Percentiles rank a stretch among this genome's conserved stretches.
Evolutionary conservation across 2,797 vertebrate genomes (phyloP).

Genomic region (Carapus acus): DNA sequence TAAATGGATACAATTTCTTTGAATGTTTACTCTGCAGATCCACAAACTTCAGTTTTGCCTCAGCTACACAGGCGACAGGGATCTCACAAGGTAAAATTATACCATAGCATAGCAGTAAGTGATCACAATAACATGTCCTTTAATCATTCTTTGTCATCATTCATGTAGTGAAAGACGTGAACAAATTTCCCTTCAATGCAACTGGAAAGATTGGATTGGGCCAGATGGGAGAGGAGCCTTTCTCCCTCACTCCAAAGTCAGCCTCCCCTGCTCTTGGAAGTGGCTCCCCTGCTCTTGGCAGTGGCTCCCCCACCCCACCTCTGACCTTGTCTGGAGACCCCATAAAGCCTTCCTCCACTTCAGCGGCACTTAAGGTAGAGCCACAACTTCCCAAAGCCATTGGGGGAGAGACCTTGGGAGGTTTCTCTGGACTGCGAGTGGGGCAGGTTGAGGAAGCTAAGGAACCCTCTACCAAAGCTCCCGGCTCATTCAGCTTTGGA

Average conservation of each 20-base stretch:
- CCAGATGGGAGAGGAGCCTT: constrained; percentile 60
- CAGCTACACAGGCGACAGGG: constrained; percentile 53
- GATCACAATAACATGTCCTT: background rate
- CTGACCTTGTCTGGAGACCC: constrained; percentile 58
- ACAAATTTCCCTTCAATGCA: constrained; percentile 66
- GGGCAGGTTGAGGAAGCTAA: constrained; percentile 82
- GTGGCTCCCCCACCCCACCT: constrained; percentile 37
- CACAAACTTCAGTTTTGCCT: constrained; percentile 53
- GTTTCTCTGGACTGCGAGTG: constrained; percentile 87
- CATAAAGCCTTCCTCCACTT: constrained; percentile 36
- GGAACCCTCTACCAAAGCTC: constrained; percentile 45
- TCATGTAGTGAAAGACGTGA: constrained; percentile 66
- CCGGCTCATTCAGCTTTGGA: constrained; percentile 55
- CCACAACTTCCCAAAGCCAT: constrained; percentile 60
- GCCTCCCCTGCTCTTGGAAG: constrained; percentile 47
- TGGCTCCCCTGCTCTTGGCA: constrained; percentile 41
- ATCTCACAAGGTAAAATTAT: constrained; percentile 56
- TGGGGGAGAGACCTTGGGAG: constrained; percentile 88
- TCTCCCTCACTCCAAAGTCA: constrained; percentile 66
- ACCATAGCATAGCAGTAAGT: background rate
- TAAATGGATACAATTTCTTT: too few relatives aligned
- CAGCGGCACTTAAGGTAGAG: constrained; percentile 61
- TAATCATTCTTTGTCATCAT: constrained; percentile 17
- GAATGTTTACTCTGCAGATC: constrained; percentile 45
- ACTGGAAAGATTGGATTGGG: constrained; percentile 69